Evolutionary conservation across 2,797 vertebrate species (phyloP).

Genomic region (Salmo trutta): DNA sequence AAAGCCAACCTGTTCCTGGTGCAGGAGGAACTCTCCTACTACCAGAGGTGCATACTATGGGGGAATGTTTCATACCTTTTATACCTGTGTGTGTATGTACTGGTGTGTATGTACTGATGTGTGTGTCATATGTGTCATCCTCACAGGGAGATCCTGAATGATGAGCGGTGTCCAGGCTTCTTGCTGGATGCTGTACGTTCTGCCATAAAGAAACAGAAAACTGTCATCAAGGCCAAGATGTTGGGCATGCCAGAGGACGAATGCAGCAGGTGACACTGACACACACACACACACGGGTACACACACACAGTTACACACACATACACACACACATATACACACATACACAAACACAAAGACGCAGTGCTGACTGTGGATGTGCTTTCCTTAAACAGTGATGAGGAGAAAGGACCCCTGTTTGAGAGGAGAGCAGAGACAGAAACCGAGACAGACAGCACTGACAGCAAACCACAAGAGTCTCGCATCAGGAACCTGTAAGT

Average conservation of each 20-base stretch:
- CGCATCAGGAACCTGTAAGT: slow-evolving; percentile 92
- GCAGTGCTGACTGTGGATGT: neutral
- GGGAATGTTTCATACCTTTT: neutral
- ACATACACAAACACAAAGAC: neutral
- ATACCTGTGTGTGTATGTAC: neutral
- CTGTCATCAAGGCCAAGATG: slow-evolving; percentile 95
- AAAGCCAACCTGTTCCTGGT: slow-evolving; percentile 95
- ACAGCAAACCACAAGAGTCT: slow-evolving; percentile 79
- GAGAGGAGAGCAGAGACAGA: slow-evolving; percentile 55
- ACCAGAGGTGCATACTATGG: slow-evolving; percentile 83
- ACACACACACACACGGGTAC: neutral
- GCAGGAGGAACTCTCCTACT: slow-evolving; percentile 93
- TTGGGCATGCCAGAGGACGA: slow-evolving; percentile 83
- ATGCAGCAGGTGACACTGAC: slow-evolving; percentile 79
- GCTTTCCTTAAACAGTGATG: slow-evolving; percentile 70
- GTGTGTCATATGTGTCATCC: slow-evolving; percentile 15
- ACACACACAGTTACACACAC: neutral
- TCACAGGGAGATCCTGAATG: slow-evolving; percentile 88
- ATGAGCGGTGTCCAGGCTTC: slow-evolving; percentile 86
- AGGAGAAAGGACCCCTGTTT: slow-evolving; percentile 78
- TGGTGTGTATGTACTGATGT: neutral
- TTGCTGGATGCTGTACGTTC: slow-evolving; percentile 86
- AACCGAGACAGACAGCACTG: slow-evolving; percentile 72
- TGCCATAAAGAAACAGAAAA: slow-evolving; percentile 85
- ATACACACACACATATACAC: neutral